These are phyloP conservation scores for Zaprionus nigranus DNA, from an alignment of 1,140 invertebrate species.

Conservation along the genomic window DNA sequence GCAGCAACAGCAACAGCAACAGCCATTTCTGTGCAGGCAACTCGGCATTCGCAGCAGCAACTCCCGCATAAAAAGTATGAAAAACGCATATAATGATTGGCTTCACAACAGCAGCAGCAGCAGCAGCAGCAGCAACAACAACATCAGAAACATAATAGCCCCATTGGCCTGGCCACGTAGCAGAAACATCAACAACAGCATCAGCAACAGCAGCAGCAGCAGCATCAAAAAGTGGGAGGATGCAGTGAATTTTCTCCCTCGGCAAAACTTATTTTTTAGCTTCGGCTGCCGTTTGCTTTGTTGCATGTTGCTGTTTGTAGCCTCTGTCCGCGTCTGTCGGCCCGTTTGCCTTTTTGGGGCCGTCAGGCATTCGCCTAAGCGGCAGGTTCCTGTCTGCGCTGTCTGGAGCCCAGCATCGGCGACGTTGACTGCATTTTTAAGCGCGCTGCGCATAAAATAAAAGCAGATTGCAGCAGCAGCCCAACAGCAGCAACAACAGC, in stretches of 20 bases:
- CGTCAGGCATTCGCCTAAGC: constrained; percentile 80
- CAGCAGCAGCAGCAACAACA: constrained; percentile 48
- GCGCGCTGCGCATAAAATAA: constrained; percentile 80
- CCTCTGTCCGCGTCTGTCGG: constrained; percentile 60
- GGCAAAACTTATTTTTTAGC: constrained; percentile 51
- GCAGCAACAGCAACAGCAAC: constrained; percentile 46
- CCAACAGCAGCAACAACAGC: constrained; percentile 51
- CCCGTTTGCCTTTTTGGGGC: constrained; percentile 80
- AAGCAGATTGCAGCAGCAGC: constrained; percentile 70
- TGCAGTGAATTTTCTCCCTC: constrained; percentile 77
- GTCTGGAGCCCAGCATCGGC: constrained; percentile 53
- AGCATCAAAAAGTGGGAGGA: constrained; percentile 82
- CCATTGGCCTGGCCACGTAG: constrained; percentile 63
- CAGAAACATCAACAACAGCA: constrained; percentile 21
- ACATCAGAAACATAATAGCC: constrained; percentile 75
- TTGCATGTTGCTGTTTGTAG: constrained; percentile 37
- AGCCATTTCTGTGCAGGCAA: constrained; percentile 45
- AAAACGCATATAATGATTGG: constrained; percentile 81
- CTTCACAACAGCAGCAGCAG: constrained; percentile 53
- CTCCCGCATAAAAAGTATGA: constrained; percentile 78
- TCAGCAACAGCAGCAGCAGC: constrained; percentile 38
- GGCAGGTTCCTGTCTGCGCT: constrained; percentile 74
- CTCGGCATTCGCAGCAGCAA: constrained; percentile 50
- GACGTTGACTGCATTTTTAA: constrained; percentile 83
- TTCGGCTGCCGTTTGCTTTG: constrained; percentile 39